Base-by-base conservation (phyloP, 1,140 invertebrate genomes). In the Ostrea edulis region DNA sequence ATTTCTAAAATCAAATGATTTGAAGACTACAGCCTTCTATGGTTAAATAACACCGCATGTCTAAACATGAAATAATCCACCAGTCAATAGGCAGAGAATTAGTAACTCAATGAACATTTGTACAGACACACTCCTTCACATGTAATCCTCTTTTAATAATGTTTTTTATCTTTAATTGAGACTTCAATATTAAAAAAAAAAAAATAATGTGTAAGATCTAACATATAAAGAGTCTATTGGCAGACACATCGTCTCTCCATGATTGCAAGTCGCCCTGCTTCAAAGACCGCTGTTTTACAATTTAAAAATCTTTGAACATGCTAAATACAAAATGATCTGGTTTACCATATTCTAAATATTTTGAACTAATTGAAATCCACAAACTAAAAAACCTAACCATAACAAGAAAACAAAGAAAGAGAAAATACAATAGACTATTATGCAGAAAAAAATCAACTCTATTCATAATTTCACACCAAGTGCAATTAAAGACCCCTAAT, bases 1-100 rank as follows among this genome's bases (percentile, higher is more conserved):
- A 20, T 62, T 62, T 20, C 20, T 62, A 20, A 62, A 62, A 62
- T 17, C n/a, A n/a, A n/a, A 62, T n/a, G n/a, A 62, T 7, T n/a
- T n/a, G 1, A 77, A 25, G 29, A 77, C 29, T 14, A 77, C 29
- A 29, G 11, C 25, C 68, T 25, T 77, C 55, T 62, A 22, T 14
- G 29, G 22, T 77, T 77, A 77, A 77, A 77, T 77, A 77, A 8
- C 68, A 14, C 68, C 29, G 14, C 68, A 77, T 29, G 68, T 77
- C 68, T 77, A 14, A 77, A 77, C 68, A 29, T 77, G 68, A 77
- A 25, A 25, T 77, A 29, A 77, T 77, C 68, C 29, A 12, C 25
- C 22, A n/a, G 68, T 77, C 68, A 77, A 77, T 29, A 77, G 68
- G 29, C 68, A 77, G 68, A 77, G n/a, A 77, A 77, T 77, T 77